A percentile compares a stretch with the other conserved stretches of the same genome.
phyloP scores from a whole-genome alignment of 2,113 vertebrate genomes.

The Calonectris borealis region DNA sequence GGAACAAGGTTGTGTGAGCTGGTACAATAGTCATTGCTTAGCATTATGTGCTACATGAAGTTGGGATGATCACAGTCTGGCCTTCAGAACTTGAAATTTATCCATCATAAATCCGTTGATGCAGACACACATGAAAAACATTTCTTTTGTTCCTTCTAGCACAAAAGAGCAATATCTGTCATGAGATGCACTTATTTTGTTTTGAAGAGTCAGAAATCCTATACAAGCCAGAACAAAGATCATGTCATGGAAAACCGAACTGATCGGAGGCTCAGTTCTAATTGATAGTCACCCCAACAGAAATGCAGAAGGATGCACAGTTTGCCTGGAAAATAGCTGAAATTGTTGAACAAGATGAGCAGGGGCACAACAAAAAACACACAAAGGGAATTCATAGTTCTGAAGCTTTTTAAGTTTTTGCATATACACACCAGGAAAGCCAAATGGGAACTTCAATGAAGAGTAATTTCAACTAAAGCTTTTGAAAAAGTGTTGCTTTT shows the following conservation, averaged over 20 bases:
- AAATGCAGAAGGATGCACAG: background rate
- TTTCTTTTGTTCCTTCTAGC: background rate
- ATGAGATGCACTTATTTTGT: rapidly evolving
- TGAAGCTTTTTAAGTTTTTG: background rate
- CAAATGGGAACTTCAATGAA: rapidly evolving
- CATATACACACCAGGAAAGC: background rate
- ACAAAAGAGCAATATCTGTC: background rate
- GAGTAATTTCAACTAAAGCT: background rate
- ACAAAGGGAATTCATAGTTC: background rate
- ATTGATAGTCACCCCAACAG: background rate
- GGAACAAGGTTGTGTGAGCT: background rate
- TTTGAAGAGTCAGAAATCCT: background rate
- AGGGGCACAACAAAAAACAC: background rate
- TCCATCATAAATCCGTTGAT: background rate
- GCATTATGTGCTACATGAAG: background rate
- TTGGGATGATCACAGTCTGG: no score
- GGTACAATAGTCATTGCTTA: background rate
- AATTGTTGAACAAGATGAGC: background rate
- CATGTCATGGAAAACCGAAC: background rate
- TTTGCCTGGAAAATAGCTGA: background rate
- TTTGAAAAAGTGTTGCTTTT: rapidly evolving
- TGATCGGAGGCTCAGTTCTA: background rate
- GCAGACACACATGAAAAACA: background rate
- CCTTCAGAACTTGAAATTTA: background rate
- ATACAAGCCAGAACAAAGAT: background rate